Evolutionary conservation across 2,888 invertebrate species (phyloP), one percentile per base, ranked within the genome.

Genomic region (Pyrrhia umbra): DNA sequence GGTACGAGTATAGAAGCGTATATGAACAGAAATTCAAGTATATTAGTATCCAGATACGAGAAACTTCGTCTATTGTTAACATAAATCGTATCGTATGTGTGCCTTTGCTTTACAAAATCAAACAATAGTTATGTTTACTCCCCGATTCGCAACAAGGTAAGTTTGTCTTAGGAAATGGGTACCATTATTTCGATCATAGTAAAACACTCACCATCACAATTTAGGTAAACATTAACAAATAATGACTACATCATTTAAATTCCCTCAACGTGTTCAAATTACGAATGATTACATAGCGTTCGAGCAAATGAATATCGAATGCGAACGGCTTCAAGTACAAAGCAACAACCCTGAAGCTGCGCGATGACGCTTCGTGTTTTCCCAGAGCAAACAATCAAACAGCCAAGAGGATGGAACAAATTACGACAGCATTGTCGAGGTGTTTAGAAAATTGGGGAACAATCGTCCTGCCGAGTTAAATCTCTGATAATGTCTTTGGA

Each of bases 391-490:
- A 91, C 91, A 90, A 91, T 89, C 87, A 87, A 89, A 88, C 89
- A 90, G 84, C 86, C 85, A 85, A 89, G 88, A 89, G 88, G 89
- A 90, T 87, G 85, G 85, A 92, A 94, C 92, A 92, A 94, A 93
- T 92, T 92, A 91, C 87, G 85, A 82, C 80, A 88, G 88, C 89
- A 92, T 92, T 91, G 92, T 92, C 84, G 81, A 90, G 89, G 91
- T 92, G 93, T 92, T 93, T 92, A 90, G 91, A 92, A 92, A 92
- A 92, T 93, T 91, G 90, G 90, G 89, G 90, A 89, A 92, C 92
- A 93, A 93, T 92, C 90, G 90, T 90, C 89, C 88, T 89, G 87
- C 86, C 87, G 88, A 90, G 89, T 92, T 90, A 91, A 92, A 90
- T 90, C 90, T 91, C 88, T 90, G 91, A 92, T 92, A 92, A 92